These are phyloP conservation scores for Atrichornis clamosus DNA, from an alignment of 2,113 vertebrate genomes.

Conservation along the genomic window DNA sequence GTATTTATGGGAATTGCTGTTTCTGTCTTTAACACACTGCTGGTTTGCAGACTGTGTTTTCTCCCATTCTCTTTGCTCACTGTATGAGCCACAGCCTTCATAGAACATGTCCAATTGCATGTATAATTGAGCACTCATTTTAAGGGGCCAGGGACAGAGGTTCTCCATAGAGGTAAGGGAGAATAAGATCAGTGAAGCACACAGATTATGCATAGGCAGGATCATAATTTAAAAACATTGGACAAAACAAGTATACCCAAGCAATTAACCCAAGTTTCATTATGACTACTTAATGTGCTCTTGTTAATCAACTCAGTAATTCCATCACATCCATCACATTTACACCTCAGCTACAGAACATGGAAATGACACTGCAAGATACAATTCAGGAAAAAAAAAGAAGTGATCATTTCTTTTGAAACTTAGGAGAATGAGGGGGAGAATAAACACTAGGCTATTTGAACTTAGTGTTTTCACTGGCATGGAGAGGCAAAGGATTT, in stretches of 20 bases:
- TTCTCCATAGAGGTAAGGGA: neutral
- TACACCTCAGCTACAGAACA: neutral
- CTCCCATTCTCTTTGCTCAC: neutral
- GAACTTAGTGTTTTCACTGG: neutral
- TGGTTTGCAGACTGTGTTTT: neutral
- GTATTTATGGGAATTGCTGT: neutral
- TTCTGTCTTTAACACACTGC: neutral
- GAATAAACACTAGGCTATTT: neutral
- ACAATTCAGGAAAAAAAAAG: neutral
- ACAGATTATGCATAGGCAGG: neutral
- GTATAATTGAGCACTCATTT: neutral
- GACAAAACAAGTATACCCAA: neutral
- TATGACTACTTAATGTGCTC: neutral
- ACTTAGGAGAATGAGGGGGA: neutral
- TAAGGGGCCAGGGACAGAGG: neutral
- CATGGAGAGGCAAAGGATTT: neutral
- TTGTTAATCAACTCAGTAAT: neutral
- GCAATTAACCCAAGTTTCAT: neutral
- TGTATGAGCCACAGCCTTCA: neutral
- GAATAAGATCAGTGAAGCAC: neutral
- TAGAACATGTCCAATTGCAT: neutral
- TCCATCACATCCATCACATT: neutral
- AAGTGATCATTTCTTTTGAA: neutral
- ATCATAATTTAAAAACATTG: neutral
- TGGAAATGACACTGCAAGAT: neutral